A percentile compares a stretch with the other conserved stretches of the same genome.
Evolutionary conservation across 1,140 invertebrate species (phyloP).

Genomic region (Sesamia nonagrioides): DNA sequence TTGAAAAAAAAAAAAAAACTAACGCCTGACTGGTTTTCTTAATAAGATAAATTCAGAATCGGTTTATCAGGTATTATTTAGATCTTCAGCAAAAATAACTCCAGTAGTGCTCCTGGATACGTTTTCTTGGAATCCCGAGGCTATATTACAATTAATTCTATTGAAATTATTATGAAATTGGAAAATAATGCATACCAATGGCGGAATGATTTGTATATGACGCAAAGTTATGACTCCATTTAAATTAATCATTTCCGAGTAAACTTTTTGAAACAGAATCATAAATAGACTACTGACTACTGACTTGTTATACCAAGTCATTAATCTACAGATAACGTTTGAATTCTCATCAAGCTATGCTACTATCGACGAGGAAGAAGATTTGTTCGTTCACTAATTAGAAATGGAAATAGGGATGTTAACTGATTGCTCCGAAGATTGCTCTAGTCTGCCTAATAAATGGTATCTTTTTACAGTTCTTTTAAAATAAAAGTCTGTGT

Average conservation of each 20-base stretch:
- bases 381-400: slow-evolving; percentile 19
- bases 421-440: slow-evolving; percentile 1
- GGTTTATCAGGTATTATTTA: too few species aligned
- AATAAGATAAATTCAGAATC: too few species aligned
- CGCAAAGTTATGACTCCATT: slow-evolving; percentile 20
- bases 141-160: neutral
- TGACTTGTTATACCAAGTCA: neutral
- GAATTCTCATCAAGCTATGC: neutral
- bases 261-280: slow-evolving; percentile 4
- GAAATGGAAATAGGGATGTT: slow-evolving; percentile 18
- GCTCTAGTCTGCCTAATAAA: neutral
- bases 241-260: slow-evolving; percentile 2
- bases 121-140: neutral
- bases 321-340: slow-evolving; percentile 15
- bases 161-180: slow-evolving; percentile 1
- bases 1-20: too few species aligned
- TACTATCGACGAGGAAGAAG: neutral
- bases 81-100: too few species aligned
- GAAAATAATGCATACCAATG: slow-evolving; percentile 30
- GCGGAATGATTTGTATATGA: neutral
- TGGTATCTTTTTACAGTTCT: neutral
- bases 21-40: too few species aligned
- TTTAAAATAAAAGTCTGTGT: too few species aligned
- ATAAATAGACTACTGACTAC: slow-evolving; percentile 10
- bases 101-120: too few species aligned